Conservation (phyloP, 2,113 vertebrate species). For the Synodontis membranacea region DNA sequence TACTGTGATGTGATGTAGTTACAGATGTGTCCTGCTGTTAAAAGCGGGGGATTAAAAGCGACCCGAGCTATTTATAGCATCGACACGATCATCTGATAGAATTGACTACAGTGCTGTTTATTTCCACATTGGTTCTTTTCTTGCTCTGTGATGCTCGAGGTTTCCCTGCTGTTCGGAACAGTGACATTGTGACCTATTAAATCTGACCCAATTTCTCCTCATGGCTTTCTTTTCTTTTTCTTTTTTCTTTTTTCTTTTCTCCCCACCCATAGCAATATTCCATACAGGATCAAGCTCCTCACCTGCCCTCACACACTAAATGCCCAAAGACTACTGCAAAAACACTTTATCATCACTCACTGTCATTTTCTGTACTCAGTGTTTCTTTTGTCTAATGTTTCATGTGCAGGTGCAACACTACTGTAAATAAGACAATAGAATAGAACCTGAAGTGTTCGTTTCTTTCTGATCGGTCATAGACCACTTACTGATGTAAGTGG, state of each 20-base stretch:
- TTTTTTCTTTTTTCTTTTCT: too few relatives aligned
- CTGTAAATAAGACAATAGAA: not conserved
- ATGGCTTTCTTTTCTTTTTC: not conserved
- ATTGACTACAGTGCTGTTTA: not conserved
- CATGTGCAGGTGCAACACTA: not conserved
- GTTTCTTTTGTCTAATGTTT: not conserved
- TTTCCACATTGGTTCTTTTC: not conserved
- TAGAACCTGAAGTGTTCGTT: not conserved
- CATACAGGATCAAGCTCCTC: not conserved
- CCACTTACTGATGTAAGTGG: not conserved
- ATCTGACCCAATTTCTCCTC: conserved; percentile 45
- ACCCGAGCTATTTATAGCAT: not conserved
- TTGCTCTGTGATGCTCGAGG: not conserved
- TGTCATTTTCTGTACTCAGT: not conserved
- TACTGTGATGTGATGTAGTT: not conserved
- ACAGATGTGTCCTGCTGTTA: not conserved
- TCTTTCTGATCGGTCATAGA: not conserved
- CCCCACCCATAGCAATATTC: too few relatives aligned
- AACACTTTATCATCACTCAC: not conserved
- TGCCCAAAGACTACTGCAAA: not conserved
- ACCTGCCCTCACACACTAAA: not conserved
- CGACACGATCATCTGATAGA: not conserved
- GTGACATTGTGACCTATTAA: conserved; percentile 33
- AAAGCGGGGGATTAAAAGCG: not conserved
- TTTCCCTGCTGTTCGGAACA: conserved; percentile 13